Evolutionary conservation across 30 jellyfish, hydroid and myxozoan genomes (phyloP).

Genomic region (Catostylus mosaicus): DNA sequence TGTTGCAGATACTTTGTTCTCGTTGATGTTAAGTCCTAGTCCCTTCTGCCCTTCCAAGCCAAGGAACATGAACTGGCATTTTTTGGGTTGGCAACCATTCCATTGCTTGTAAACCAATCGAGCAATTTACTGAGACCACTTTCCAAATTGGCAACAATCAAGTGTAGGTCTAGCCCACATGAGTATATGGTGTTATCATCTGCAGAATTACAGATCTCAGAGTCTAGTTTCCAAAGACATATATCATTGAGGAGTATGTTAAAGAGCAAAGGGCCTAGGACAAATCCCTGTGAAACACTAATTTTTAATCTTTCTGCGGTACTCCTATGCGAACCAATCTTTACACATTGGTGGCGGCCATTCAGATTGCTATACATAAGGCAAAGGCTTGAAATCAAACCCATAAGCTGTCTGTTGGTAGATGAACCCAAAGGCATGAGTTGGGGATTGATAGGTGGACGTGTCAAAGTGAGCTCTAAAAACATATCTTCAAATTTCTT

Average conservation of each 20-base stretch:
- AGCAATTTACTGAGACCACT: conserved; percentile 30
- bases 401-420: no score
- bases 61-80: conserved; percentile 9
- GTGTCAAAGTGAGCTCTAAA: no score
- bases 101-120: no score
- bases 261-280: conserved; percentile 43
- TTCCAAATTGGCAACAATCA: no score
- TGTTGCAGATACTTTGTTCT: no score
- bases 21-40: no score
- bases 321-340: background rate
- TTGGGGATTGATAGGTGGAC: no score
- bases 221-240: conserved; percentile 33
- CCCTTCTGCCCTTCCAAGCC: no score
- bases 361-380: conserved; percentile 20
- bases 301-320: conserved; percentile 3
- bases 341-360: background rate
- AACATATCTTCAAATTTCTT: no score
- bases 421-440: no score
- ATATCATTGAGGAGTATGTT: conserved; percentile 41
- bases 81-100: conserved; percentile 12
- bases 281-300: conserved; percentile 53
- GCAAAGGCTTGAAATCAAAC: conserved; percentile 31
- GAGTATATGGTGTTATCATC: conserved; percentile 46
- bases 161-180: conserved; percentile 33
- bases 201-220: conserved; percentile 38